phyloP scores from a whole-genome alignment of 2,113 vertebrate species.

The Platysteira castanea region DNA sequence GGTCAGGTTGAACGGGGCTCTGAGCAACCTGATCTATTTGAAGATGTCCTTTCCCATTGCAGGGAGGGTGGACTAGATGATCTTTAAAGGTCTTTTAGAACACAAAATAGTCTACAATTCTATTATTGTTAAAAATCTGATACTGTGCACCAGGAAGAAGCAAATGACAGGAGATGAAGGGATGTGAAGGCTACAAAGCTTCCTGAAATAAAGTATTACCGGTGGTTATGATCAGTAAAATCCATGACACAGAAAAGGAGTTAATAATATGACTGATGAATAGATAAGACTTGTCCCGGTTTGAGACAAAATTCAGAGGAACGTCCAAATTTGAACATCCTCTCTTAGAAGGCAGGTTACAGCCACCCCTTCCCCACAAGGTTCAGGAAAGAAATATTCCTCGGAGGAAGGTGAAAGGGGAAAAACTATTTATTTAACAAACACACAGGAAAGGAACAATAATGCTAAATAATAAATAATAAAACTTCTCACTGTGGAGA shows the following conservation, averaged over 20 bases:
- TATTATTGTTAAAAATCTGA: background rate
- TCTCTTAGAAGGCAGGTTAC: no score
- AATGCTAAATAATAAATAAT: no score
- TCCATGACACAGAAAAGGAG: background rate
- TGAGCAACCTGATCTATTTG: background rate
- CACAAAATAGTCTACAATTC: background rate
- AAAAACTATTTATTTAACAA: no score
- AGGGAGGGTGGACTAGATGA: background rate
- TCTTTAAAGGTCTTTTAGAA: background rate
- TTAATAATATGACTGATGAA: background rate
- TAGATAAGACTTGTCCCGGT: background rate
- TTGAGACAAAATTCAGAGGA: no score
- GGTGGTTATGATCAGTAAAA: background rate
- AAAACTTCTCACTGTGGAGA: no score
- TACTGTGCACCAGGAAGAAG: background rate
- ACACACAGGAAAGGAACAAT: no score
- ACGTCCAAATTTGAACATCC: no score
- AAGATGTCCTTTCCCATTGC: background rate
- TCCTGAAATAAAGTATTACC: background rate
- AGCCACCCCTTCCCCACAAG: no score
- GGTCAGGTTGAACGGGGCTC: background rate
- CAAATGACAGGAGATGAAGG: background rate
- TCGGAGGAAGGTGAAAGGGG: no score
- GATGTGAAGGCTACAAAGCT: background rate
- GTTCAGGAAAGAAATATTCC: no score